phyloP scores from a whole-genome alignment of 2,888 invertebrate species.

The Apeira syringaria region DNA sequence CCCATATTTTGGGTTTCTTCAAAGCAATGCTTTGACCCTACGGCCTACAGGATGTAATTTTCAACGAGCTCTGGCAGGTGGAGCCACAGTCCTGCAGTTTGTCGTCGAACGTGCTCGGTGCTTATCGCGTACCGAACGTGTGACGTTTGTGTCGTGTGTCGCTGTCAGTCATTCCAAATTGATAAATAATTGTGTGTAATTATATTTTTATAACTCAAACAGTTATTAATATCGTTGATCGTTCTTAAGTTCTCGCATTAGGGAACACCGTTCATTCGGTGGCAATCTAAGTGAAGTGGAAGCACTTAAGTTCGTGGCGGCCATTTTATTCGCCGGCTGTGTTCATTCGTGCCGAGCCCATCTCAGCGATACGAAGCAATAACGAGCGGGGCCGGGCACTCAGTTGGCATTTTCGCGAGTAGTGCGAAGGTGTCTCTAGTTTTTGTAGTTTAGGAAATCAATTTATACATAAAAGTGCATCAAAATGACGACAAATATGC shows the following conservation, averaged over 20 bases:
- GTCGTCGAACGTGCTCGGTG: slow-evolving; percentile 49
- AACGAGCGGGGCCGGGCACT: slow-evolving; percentile 66
- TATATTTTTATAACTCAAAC: slow-evolving; percentile 46
- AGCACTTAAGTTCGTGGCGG: slow-evolving; percentile 71
- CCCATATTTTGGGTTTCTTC: slow-evolving; percentile 63
- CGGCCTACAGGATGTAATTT: slow-evolving; percentile 68
- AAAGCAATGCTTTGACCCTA: slow-evolving; percentile 45
- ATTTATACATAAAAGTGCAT: slow-evolving; percentile 71
- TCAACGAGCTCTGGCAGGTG: slow-evolving; percentile 63
- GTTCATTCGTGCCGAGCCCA: slow-evolving; percentile 80
- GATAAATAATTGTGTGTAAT: slow-evolving; percentile 53
- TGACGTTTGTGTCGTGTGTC: slow-evolving; percentile 69
- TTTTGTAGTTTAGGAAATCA: slow-evolving; percentile 67
- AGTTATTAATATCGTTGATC: slow-evolving; percentile 38
- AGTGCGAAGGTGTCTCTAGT: slow-evolving; percentile 78
- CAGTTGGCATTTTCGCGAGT: slow-evolving; percentile 83
- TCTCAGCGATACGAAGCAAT: slow-evolving; percentile 74
- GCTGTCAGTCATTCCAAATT: slow-evolving; percentile 64
- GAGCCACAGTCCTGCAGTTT: slow-evolving; percentile 60
- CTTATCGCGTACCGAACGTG: slow-evolving; percentile 48
- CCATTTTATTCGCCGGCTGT: slow-evolving; percentile 82
- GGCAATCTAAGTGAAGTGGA: slow-evolving; percentile 55
- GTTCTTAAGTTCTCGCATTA: slow-evolving; percentile 34
- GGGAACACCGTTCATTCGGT: slow-evolving; percentile 48
- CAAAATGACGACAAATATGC: slow-evolving; percentile 94